Evolutionary conservation across 2,113 vertebrate species (phyloP), one percentile per base, ranked within the genome.

Genomic region (Salvelinus fontinalis): DNA sequence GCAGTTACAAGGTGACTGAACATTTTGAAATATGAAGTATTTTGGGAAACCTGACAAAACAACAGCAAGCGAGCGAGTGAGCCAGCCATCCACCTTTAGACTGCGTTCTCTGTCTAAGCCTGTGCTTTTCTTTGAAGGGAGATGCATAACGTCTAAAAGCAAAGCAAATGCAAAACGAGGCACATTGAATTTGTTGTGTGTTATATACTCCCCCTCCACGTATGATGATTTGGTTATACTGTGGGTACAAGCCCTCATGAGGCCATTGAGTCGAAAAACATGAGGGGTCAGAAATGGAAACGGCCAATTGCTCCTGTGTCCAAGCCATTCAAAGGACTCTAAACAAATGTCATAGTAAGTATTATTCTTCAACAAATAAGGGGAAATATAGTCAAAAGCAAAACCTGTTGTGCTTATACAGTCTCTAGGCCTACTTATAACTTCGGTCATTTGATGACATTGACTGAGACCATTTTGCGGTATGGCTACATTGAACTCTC

Each of bases 1-100:
- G 95, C 92, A 94, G 95, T 94, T 95, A 96, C 93, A 99, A 99
- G 98, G 98, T 99, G 96, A 99, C 97, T 93, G 93, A 95, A 95
- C 78, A 90, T 91, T 93, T 93, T 93, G 95, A 92, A 93, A 91
- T 92, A 92, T 94, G 90, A 93, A 82, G 85, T 92, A 81, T 93
- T 86, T 90, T 85, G 87, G 90, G 90, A 85, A 89, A 81, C 84
- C 74, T 89, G 86, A 85, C 83, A 83, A 85, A 39, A 74, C 24
- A 44, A 68, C 77, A 76, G 39, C 75, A 31, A 71, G 49, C 71
- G 73, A 80, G 73, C 80, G 84, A 82, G 83, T 74, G 81, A 90
- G 83, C 77, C 80, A 83, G 83, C 84, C 85, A 81, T 77, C 86
- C 81, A 90, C 85, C 87, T 83, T 95, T 97, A 96, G 95, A 94